Evolutionary conservation across 1,140 invertebrate species (phyloP).

Genomic region (Cherax quadricarinatus): DNA sequence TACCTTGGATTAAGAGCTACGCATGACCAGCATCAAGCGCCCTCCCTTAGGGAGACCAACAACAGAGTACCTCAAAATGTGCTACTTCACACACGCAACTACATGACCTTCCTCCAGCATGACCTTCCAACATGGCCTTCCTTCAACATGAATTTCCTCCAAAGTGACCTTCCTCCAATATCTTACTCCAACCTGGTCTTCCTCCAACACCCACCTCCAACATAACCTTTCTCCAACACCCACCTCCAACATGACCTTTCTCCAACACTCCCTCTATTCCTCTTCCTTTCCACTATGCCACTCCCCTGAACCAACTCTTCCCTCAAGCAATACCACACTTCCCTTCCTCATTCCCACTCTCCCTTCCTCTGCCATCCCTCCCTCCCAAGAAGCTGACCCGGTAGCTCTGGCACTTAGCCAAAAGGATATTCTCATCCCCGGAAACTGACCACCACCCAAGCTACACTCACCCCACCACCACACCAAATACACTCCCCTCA

Average conservation of each 20-base stretch:
- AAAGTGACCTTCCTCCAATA: too few species aligned
- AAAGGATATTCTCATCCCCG: background rate
- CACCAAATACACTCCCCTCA: background rate
- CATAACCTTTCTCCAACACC: background rate
- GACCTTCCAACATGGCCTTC: too few species aligned
- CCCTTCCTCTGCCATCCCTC: background rate
- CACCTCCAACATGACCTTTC: background rate
- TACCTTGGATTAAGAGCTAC: too few species aligned
- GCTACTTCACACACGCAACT: too few species aligned
- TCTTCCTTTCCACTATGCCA: background rate
- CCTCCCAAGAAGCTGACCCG: background rate
- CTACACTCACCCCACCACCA: background rate
- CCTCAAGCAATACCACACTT: background rate
- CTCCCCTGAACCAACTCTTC: background rate
- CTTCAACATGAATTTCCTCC: too few species aligned
- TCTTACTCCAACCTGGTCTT: too few species aligned
- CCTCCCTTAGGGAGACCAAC: too few species aligned
- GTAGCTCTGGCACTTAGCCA: background rate
- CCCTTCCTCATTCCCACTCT: background rate
- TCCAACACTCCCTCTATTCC: background rate
- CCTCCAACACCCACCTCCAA: too few species aligned
- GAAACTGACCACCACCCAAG: background rate
- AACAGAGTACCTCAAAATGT: too few species aligned
- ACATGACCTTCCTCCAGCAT: too few species aligned
- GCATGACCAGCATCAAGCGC: too few species aligned